A percentile compares a stretch with the other conserved stretches of the same genome.
phyloP scores from a whole-genome alignment of 2,888 invertebrate species.

The Zygogramma bicolorata region DNA sequence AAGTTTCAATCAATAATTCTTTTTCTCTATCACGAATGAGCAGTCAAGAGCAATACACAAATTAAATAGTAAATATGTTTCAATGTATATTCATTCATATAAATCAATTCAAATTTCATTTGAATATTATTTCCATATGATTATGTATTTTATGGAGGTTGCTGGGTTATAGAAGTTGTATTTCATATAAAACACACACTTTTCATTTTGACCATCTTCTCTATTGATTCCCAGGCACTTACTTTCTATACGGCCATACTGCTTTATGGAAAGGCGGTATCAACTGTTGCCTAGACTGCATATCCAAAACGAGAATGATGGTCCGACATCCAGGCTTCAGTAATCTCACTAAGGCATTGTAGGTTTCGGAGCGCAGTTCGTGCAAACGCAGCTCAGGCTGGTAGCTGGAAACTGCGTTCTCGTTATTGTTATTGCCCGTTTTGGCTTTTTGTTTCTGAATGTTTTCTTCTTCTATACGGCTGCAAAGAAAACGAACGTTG shows the following conservation, averaged over 20 bases:
- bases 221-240: constrained; percentile 58
- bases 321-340: constrained; percentile 95
- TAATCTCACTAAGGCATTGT: constrained; percentile 93
- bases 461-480: constrained; percentile 72
- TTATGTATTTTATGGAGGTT: no score
- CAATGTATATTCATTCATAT: no score
- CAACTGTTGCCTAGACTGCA: constrained; percentile 86
- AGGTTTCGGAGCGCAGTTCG: constrained; percentile 94
- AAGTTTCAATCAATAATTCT: no score
- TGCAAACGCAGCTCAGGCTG: constrained; percentile 85
- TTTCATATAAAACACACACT: neutral
- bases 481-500: constrained; percentile 23
- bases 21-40: no score
- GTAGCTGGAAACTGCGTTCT: constrained; percentile 52
- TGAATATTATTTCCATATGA: no score
- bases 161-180: no score
- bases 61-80: no score
- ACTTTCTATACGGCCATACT: constrained; percentile 97
- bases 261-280: constrained; percentile 92
- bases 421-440: constrained; percentile 63
- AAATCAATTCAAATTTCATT: no score
- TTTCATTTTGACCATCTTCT: no score
- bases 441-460: constrained; percentile 68
- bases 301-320: constrained; percentile 89
- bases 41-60: no score